Conservation (phyloP, 2,797 vertebrate species). For the Eutrigla gurnardus region DNA sequence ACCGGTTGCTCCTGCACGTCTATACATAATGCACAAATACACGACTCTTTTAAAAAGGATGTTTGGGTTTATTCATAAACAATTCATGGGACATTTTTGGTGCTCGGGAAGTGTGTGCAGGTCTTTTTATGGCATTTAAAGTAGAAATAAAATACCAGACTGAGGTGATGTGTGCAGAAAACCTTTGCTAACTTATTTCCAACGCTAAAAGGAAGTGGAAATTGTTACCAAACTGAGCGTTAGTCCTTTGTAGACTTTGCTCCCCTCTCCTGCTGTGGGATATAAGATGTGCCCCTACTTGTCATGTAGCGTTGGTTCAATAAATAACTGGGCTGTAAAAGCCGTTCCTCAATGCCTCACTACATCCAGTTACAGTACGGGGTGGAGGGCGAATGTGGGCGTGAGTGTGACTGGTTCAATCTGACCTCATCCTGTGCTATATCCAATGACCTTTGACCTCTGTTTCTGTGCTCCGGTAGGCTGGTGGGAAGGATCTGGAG, state of each 20-base stretch:
- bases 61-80: conserved; percentile 9
- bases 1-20: conserved; percentile 39
- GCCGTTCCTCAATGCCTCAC: conserved; percentile 29
- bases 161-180: conserved; percentile 15
- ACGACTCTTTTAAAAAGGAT: conserved; percentile 36
- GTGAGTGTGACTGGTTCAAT: conserved; percentile 17
- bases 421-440: conserved; percentile 12
- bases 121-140: too few species aligned
- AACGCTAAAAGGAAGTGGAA: conserved; percentile 10
- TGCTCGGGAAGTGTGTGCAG: not conserved
- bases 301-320: conserved; percentile 65
- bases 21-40: conserved; percentile 38
- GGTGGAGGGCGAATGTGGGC: conserved; percentile 39
- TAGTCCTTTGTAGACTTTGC: conserved; percentile 69
- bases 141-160: not conserved
- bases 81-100: not conserved
- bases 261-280: conserved; percentile 31
- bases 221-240: conserved; percentile 19
- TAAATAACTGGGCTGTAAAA: conserved; percentile 73
- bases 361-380: conserved; percentile 15
- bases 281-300: conserved; percentile 15
- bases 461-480: conserved; percentile 65
- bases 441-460: conserved; percentile 47
- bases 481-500: conserved; percentile 75
- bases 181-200: conserved; percentile 43